phyloP scores from a whole-genome alignment of 2,888 invertebrate genomes.

The Cyaniris semiargus region DNA sequence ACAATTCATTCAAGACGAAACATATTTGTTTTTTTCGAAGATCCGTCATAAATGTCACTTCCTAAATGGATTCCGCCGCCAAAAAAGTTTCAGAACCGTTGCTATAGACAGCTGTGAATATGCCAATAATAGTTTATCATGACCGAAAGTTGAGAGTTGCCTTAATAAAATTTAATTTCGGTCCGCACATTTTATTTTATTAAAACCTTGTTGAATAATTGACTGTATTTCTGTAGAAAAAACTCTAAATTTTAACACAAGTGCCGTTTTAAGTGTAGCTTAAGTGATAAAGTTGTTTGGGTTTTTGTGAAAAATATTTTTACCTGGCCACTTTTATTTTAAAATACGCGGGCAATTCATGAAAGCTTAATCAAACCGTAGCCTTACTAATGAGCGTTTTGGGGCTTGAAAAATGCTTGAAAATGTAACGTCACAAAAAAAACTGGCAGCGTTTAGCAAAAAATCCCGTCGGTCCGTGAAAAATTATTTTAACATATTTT shows the following conservation, averaged over 20 bases:
- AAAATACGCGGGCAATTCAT: not conserved
- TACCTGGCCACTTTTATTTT: slow-evolving; percentile 4
- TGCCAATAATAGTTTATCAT: not conserved
- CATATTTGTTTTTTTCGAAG: too few species aligned
- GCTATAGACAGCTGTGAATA: too few species aligned
- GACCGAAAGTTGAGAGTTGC: not conserved
- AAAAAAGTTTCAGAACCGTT: too few species aligned
- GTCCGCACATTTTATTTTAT: not conserved
- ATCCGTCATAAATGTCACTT: too few species aligned
- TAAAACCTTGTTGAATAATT: not conserved
- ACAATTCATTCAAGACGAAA: too few species aligned
- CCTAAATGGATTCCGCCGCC: too few species aligned
- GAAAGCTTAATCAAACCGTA: slow-evolving; percentile 17
- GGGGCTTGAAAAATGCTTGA: slow-evolving; percentile 17
- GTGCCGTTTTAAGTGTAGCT: not conserved
- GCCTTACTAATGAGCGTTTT: slow-evolving; percentile 26
- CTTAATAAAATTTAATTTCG: not conserved
- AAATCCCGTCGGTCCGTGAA: not conserved
- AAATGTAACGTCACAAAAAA: slow-evolving; percentile 10
- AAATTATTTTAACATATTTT: not conserved
- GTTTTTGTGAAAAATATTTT: not conserved
- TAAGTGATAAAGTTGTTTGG: not conserved
- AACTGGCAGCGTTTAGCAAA: not conserved
- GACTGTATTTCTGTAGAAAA: not conserved
- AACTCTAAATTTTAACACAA: not conserved